Conservation (phyloP, 2,888 invertebrate genomes). For the Calliopum simillimum region DNA sequence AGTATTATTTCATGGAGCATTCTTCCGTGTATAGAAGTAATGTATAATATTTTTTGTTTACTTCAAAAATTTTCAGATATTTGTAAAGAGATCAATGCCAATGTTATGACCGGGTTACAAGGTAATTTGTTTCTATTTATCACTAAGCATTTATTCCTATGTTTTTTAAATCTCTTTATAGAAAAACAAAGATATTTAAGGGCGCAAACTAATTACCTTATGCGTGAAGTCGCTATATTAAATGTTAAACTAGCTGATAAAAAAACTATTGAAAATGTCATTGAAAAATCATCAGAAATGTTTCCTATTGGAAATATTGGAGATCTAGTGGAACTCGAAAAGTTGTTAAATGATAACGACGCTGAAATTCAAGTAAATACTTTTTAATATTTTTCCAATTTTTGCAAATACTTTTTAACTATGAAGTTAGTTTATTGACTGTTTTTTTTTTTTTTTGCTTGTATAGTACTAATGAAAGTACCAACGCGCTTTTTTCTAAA, state of each 20-base stretch:
- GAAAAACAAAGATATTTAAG: constrained; percentile 26
- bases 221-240: constrained; percentile 27
- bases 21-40: no score
- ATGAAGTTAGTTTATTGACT: no score
- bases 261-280: not conserved
- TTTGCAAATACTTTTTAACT: not conserved
- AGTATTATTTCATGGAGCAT: no score
- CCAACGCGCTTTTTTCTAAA: no score
- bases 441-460: no score
- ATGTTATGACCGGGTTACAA: constrained; percentile 12
- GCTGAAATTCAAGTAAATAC: constrained; percentile 12
- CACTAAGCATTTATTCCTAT: not conserved
- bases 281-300: constrained; percentile 8
- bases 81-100: not conserved
- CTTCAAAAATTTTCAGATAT: constrained; percentile 26
- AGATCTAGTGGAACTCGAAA: constrained; percentile 21
- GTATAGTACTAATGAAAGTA: no score
- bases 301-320: constrained; percentile 28
- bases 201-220: constrained; percentile 16
- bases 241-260: constrained; percentile 20
- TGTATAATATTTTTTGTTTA: no score
- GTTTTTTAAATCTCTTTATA: not conserved
- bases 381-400: not conserved
- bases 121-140: constrained; percentile 5
- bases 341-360: constrained; percentile 12